Evolutionary conservation across 2,888 invertebrate genomes (phyloP).

Genomic region (Ligdia adustata): DNA sequence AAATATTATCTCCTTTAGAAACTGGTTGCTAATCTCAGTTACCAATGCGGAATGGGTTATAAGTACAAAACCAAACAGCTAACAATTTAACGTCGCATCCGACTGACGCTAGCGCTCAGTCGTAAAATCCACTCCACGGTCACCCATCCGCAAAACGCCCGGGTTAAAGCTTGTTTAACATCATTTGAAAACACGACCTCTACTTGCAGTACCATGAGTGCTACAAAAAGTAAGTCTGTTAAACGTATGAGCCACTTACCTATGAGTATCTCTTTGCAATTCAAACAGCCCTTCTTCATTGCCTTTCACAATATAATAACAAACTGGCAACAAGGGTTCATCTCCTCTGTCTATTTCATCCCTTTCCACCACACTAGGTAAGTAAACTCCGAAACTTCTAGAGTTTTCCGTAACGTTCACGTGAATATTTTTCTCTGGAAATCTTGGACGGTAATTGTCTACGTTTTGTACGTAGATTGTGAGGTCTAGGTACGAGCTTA

Average conservation of each 20-base stretch:
- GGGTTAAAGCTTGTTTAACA: too few species aligned
- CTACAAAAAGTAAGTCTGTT: too few species aligned
- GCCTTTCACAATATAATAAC: conserved; percentile 95
- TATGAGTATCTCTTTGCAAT: conserved; percentile 89
- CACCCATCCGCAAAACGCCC: too few species aligned
- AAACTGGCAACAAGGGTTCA: conserved; percentile 92
- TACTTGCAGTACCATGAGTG: too few species aligned
- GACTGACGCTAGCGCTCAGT: too few species aligned
- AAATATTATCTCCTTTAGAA: too few species aligned
- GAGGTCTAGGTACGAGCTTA: conserved; percentile 94
- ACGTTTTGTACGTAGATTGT: conserved; percentile 95
- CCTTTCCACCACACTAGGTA: conserved; percentile 93
- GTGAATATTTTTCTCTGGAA: conserved; percentile 87
- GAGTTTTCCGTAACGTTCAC: conserved; percentile 89
- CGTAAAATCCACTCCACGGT: too few species aligned
- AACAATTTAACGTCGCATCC: too few species aligned
- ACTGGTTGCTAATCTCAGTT: too few species aligned
- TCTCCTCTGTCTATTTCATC: conserved; percentile 94
- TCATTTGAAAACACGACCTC: too few species aligned
- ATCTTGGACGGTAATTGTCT: conserved; percentile 95
- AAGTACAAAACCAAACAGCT: too few species aligned
- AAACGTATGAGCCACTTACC: conserved; percentile 61
- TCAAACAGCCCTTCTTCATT: conserved; percentile 89
- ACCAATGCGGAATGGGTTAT: too few species aligned
- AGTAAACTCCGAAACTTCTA: conserved; percentile 84